Base-by-base conservation (phyloP, 2,888 invertebrate genomes). In the Tridacna crocea region DNA sequence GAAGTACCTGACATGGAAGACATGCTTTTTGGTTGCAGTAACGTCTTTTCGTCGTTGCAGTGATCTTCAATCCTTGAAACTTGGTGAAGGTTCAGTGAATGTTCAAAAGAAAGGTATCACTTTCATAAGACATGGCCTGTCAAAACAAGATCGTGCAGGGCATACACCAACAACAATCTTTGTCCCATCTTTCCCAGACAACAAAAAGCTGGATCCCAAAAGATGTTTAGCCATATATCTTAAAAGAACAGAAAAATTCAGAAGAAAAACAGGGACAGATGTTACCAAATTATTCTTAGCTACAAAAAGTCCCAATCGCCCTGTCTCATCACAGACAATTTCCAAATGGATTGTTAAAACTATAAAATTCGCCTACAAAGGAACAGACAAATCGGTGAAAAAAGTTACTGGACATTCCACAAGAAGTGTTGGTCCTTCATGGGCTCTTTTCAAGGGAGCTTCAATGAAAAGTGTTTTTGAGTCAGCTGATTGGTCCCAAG, bases 21-120 rank as follows among this genome's bases (percentile, higher is more conserved):
- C 80, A n/a, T 22, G 63, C 48, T 60, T 80, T 66, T 46, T n/a
- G n/a, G n/a, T n/a, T n/a, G n/a, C n/a, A n/a, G n/a, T n/a, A n/a
- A n/a, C n/a, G n/a, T n/a, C 80, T 4, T 80, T 72, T 47, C 11
- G 78, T 8, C 61, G 72, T 0, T 47, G 47, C 55, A 63, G 72
- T 27, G 78, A 78, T 55, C 46, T 73, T 46, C 78, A 78, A 22
- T 47, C 78, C 3, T 51, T 78, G 55, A 72, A 66, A 22, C 61
- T 73, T n/a, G 73, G 66, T 27, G 78, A 73, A 65, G 72, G 73
- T 13, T 61, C 27, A 11, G 55, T 78, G 2, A 47, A 46, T 36
- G 73, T 78, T 13, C 78, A 78, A 22, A 46, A 17, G 19, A n/a
- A 3, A 60, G 78, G n/a, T n/a, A n/a, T n/a, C n/a, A n/a, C n/a